These are phyloP conservation scores for Protaetia brevitarsis DNA, from an alignment of 1,140 invertebrate genomes.

Conservation along the genomic window DNA sequence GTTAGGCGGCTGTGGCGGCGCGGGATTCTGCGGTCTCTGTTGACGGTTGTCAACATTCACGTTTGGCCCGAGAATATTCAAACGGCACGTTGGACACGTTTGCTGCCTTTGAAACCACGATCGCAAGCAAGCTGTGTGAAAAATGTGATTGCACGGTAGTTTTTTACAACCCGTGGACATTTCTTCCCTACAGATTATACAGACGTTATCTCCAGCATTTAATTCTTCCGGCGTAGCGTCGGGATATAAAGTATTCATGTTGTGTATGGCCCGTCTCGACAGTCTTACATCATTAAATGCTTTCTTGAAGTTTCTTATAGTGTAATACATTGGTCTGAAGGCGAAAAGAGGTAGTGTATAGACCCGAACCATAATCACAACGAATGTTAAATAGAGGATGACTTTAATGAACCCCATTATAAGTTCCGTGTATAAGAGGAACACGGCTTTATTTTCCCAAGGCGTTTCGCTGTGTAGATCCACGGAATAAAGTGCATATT, in stretches of 20 bases:
- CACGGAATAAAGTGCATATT: conserved; percentile 92
- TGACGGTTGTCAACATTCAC: conserved; percentile 42
- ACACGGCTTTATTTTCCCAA: conserved; percentile 99
- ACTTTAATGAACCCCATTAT: conserved; percentile 90
- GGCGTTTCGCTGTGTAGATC: conserved; percentile 94
- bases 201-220: conserved; percentile 93
- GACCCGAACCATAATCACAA: conserved; percentile 91
- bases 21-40: conserved; percentile 30
- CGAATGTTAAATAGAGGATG: conserved; percentile 89
- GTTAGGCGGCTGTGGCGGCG: conserved; percentile 39
- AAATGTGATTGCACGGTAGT: conserved; percentile 98
- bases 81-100: conserved; percentile 97
- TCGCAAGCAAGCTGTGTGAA: conserved; percentile 96
- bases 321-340: conserved; percentile 98
- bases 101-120: conserved; percentile 99
- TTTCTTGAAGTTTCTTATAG: conserved; percentile 96
- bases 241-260: conserved; percentile 98
- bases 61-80: conserved; percentile 80
- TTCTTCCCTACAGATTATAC: conserved; percentile 97
- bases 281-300: conserved; percentile 97
- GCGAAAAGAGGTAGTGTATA: conserved; percentile 98
- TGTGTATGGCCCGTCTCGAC: conserved; percentile 92
- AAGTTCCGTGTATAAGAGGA: conserved; percentile 93
- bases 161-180: conserved; percentile 91
- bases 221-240: conserved; percentile 94